phyloP scores from a whole-genome alignment of 2,113 vertebrate species.

The Megaleporinus macrocephalus region DNA sequence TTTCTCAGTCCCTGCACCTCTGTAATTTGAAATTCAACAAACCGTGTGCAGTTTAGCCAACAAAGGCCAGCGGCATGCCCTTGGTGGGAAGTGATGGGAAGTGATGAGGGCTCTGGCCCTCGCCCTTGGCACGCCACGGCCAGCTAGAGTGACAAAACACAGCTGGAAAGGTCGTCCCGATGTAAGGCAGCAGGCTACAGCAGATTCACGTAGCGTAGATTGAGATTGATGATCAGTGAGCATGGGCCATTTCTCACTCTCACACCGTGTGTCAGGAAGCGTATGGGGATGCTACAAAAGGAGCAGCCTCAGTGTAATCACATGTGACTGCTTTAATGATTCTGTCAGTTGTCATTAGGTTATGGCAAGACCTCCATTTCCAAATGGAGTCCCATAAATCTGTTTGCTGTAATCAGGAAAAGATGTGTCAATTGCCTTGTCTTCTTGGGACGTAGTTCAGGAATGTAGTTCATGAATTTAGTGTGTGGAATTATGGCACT shows the following conservation, averaged over 20 bases:
- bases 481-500: slow-evolving; percentile 33
- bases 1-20: background rate
- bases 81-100: slow-evolving; percentile 2
- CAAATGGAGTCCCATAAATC: slow-evolving; percentile 44
- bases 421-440: slow-evolving; percentile 40
- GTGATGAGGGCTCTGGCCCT: background rate
- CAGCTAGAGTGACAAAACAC: slow-evolving; percentile 16
- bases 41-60: background rate
- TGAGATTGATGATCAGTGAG: slow-evolving; percentile 41
- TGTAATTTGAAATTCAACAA: slow-evolving; percentile 9
- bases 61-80: background rate
- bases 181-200: slow-evolving; percentile 5
- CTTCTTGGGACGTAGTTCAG: slow-evolving; percentile 30
- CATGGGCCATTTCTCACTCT: slow-evolving; percentile 38
- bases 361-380: slow-evolving; percentile 42
- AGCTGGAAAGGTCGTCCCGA: background rate
- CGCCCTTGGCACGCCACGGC: background rate
- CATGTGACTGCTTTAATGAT: slow-evolving; percentile 54
- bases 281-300: slow-evolving; percentile 33
- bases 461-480: background rate
- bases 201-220: slow-evolving; percentile 24
- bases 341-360: slow-evolving; percentile 57
- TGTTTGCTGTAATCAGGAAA: slow-evolving; percentile 47
- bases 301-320: slow-evolving; percentile 49
- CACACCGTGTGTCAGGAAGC: slow-evolving; percentile 31